Percentiles rank a stretch among this genome's conserved stretches.
These are phyloP conservation scores for Dicentrarchus labrax DNA, from an alignment of 2,113 vertebrate species.

Conservation along the genomic window DNA sequence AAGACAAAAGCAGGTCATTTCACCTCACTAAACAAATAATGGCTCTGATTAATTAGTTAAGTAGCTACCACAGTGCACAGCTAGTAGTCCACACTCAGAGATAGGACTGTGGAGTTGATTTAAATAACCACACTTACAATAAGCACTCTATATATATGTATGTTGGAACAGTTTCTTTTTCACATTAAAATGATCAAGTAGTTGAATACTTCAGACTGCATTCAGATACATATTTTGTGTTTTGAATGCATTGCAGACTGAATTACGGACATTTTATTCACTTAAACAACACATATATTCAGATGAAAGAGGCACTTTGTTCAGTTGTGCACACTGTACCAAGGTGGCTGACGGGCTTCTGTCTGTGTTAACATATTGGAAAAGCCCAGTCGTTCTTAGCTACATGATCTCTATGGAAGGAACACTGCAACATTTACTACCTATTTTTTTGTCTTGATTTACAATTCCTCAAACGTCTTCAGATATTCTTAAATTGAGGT, in stretches of 20 bases:
- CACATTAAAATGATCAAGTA: background rate
- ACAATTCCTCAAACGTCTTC: background rate
- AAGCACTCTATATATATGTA: background rate
- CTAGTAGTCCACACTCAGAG: slow-evolving; percentile 13
- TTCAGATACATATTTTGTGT: background rate
- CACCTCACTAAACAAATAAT: slow-evolving; percentile 62
- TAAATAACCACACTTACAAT: slow-evolving; percentile 11
- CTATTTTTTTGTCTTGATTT: slow-evolving; percentile 26
- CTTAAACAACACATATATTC: background rate
- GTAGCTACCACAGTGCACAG: slow-evolving; percentile 42
- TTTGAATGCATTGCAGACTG: background rate
- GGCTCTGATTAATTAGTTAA: slow-evolving; percentile 63
- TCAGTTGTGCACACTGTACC: background rate
- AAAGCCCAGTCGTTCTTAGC: background rate
- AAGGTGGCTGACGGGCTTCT: background rate
- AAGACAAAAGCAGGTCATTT: slow-evolving; percentile 62
- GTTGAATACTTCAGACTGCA: background rate
- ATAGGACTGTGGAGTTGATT: slow-evolving; percentile 15
- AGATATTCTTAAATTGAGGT: slow-evolving; percentile 24
- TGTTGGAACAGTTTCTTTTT: slow-evolving; percentile 13
- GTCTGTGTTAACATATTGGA: background rate
- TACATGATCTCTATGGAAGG: background rate
- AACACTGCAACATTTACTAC: background rate
- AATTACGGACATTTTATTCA: slow-evolving; percentile 11
- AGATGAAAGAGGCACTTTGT: background rate